Evolutionary conservation across 2,113 vertebrate species (phyloP).

Genomic region (Gymnogyps californianus): DNA sequence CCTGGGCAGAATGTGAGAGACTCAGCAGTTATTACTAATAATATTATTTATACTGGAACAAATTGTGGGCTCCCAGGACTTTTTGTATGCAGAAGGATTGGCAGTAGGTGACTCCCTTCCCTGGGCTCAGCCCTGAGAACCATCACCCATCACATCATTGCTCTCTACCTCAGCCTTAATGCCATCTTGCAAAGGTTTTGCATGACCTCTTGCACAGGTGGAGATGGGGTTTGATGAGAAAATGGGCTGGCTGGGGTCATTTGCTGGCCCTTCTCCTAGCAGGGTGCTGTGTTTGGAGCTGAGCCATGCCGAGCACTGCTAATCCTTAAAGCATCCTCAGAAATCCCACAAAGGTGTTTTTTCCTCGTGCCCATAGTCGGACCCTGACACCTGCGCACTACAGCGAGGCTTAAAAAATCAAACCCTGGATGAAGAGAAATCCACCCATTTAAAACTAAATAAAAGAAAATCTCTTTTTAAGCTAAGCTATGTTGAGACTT

Average conservation of each 20-base stretch:
- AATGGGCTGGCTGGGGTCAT: background rate
- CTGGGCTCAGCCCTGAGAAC: background rate
- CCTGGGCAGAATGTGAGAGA: background rate
- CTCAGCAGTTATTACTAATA: background rate
- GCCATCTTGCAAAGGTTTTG: background rate
- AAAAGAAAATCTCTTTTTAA: background rate
- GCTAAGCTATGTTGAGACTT: background rate
- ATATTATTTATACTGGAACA: background rate
- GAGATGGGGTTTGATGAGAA: background rate
- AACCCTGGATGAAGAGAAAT: background rate
- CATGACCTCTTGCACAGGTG: background rate
- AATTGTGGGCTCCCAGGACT: background rate
- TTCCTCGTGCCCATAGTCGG: fast-evolving
- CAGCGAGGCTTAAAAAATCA: background rate
- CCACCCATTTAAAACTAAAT: background rate
- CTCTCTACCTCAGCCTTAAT: background rate
- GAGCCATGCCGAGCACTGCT: background rate
- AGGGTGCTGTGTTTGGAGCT: background rate
- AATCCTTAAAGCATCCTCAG: background rate
- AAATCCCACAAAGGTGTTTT: background rate
- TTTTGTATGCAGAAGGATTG: background rate
- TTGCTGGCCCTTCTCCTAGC: background rate
- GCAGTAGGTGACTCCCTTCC: background rate
- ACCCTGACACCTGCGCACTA: background rate
- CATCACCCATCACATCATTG: fast-evolving